Percentiles rank a stretch among this genome's conserved stretches.
Evolutionary conservation across 2,888 invertebrate genomes (phyloP).

Genomic region (Mythimna albipuncta): DNA sequence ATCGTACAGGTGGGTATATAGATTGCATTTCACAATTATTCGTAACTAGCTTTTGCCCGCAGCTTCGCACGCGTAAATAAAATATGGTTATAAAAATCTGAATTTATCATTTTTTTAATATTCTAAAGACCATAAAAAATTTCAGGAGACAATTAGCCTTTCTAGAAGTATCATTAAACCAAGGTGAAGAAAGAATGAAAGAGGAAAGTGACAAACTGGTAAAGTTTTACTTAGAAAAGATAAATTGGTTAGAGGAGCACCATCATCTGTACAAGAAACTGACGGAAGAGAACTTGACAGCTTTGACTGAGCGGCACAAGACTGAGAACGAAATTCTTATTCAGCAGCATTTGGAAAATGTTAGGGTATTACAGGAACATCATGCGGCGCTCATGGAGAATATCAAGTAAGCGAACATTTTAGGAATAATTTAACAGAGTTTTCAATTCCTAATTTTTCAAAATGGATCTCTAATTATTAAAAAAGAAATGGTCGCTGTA

Average conservation of each 20-base stretch:
- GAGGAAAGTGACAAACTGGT: conserved; percentile 89
- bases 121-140: not conserved
- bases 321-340: conserved; percentile 83
- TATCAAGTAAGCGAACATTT: conserved; percentile 81
- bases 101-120: not conserved
- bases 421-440: not conserved
- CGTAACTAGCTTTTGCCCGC: too few species aligned
- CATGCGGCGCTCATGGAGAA: conserved; percentile 90
- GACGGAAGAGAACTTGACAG: conserved; percentile 87
- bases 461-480: not conserved
- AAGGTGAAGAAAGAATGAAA: conserved; percentile 91
- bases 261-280: conserved; percentile 87
- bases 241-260: conserved; percentile 88
- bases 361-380: conserved; percentile 85
- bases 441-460: not conserved
- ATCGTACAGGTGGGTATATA: conserved; percentile 89
- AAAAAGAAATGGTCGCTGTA: not conserved
- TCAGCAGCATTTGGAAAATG: conserved; percentile 86
- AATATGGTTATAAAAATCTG: too few species aligned
- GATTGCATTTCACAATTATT: not conserved
- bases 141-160: conserved; percentile 91
- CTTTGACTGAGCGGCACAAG: conserved; percentile 86
- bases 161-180: conserved; percentile 89
- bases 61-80: too few species aligned
- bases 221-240: conserved; percentile 88